These are phyloP conservation scores for Hypercompe scribonia DNA, from an alignment of 2,888 invertebrate genomes.

Conservation along the genomic window DNA sequence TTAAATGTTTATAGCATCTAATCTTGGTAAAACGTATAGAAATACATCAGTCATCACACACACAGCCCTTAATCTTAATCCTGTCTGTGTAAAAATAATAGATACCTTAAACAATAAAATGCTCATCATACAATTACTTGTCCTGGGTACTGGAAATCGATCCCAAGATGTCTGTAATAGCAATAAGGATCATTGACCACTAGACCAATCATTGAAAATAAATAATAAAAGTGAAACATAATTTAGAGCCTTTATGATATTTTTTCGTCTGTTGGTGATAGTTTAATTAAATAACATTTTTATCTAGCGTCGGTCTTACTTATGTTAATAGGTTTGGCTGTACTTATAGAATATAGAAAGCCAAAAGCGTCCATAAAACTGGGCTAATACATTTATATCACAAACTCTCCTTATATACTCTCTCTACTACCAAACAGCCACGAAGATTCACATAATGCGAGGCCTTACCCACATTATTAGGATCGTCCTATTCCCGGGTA, in stretches of 20 bases:
- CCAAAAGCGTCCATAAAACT: background rate
- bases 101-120: background rate
- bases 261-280: too few relatives aligned
- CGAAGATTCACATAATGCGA: background rate
- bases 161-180: background rate
- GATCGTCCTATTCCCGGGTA: background rate
- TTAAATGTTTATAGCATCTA: too few relatives aligned
- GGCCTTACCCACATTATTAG: background rate
- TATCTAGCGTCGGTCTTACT: background rate
- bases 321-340: background rate
- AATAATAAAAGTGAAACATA: background rate
- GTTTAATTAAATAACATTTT: background rate
- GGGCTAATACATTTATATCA: background rate
- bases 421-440: background rate
- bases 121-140: background rate
- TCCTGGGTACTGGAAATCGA: too few relatives aligned
- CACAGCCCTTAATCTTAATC: too few relatives aligned
- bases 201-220: background rate
- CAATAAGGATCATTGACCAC: background rate
- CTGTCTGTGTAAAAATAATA: too few relatives aligned
- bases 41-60: too few relatives aligned
- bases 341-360: background rate
- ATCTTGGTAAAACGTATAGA: too few relatives aligned
- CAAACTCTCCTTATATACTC: background rate
- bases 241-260: too few relatives aligned